phyloP scores from a whole-genome alignment of 2,888 invertebrate species.

The Ophion obscuratus region DNA sequence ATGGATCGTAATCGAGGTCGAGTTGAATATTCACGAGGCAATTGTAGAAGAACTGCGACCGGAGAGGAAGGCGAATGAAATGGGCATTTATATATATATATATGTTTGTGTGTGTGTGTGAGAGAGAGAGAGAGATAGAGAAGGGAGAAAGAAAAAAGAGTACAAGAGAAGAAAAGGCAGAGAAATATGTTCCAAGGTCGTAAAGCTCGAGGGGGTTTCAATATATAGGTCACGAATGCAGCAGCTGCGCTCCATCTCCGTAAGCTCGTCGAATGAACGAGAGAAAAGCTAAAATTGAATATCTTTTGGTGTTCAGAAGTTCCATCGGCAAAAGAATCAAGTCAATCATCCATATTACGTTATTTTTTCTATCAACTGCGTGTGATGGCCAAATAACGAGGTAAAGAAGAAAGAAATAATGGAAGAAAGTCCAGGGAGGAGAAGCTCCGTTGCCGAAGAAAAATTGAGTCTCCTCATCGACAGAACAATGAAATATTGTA shows the following conservation, averaged over 20 bases:
- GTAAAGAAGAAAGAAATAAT: background rate
- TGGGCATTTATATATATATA: too few species aligned
- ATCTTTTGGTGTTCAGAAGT: slow-evolving; percentile 42
- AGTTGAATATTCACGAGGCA: background rate
- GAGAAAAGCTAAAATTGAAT: slow-evolving; percentile 66
- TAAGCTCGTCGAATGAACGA: slow-evolving; percentile 49
- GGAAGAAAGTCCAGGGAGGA: background rate
- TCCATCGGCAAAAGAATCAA: background rate
- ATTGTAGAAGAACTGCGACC: background rate
- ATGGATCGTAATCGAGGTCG: slow-evolving; percentile 12
- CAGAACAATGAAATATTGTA: slow-evolving; percentile 27
- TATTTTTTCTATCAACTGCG: too few species aligned
- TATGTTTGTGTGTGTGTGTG: too few species aligned
- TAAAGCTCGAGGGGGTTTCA: background rate
- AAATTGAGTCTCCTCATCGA: slow-evolving; percentile 32
- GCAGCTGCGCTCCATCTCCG: slow-evolving; percentile 26
- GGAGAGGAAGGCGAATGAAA: background rate
- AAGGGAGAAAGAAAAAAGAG: background rate
- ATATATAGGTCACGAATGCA: slow-evolving; percentile 31
- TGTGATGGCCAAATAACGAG: background rate
- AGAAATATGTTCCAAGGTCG: slow-evolving; percentile 14
- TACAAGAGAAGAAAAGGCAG: background rate
- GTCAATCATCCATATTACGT: background rate
- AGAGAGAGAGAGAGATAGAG: background rate
- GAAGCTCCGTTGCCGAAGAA: background rate